phyloP scores from a whole-genome alignment of 2,113 vertebrate genomes.

The Pseudopodoces humilis region DNA sequence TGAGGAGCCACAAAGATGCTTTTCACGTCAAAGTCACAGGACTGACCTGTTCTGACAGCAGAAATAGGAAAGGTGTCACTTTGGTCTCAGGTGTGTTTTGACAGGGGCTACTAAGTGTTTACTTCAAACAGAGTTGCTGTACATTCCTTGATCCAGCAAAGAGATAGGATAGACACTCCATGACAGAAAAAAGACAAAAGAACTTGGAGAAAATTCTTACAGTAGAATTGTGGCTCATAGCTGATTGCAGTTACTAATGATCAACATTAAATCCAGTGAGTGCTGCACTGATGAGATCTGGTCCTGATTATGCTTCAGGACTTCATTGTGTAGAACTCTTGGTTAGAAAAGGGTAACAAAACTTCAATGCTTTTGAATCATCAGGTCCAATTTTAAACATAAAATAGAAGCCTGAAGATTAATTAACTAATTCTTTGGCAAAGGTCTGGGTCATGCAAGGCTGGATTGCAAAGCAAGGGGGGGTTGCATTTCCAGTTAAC shows the following conservation, averaged over 20 bases:
- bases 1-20: not conserved
- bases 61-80: not conserved
- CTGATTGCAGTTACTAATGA: not conserved
- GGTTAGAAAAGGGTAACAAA: not conserved
- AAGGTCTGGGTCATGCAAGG: rapidly evolving
- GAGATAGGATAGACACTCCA: not conserved
- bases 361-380: not conserved
- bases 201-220: not conserved
- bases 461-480: not conserved
- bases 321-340: not conserved
- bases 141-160: not conserved
- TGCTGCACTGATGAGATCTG: not conserved
- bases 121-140: not conserved
- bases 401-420: not conserved
- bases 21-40: not conserved
- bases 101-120: not conserved
- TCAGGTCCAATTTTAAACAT: not conserved
- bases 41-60: not conserved
- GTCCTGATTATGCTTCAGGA: not conserved
- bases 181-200: not conserved
- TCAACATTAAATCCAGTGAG: too few species aligned
- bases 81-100: not conserved
- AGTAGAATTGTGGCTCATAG: not conserved
- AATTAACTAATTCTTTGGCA: not conserved
- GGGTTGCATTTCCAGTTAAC: not conserved